Evolutionary conservation across 2,113 vertebrate species (phyloP).

Genomic region (Nycticryphes semicollaris): DNA sequence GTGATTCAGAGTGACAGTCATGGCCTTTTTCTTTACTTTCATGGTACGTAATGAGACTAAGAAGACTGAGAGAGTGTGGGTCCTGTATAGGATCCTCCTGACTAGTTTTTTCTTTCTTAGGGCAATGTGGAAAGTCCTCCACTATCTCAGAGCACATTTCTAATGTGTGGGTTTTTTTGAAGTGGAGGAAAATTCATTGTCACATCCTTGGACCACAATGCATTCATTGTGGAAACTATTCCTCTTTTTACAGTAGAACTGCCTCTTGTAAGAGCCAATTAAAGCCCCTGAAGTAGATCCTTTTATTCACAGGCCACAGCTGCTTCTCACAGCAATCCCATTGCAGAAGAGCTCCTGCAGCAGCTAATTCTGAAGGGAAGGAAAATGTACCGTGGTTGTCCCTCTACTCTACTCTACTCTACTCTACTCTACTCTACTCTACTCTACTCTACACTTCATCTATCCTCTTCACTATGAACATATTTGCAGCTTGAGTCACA

Average conservation of each 20-base stretch:
- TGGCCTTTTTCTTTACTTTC: background rate
- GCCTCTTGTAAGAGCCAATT: background rate
- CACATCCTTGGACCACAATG: background rate
- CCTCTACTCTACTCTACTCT: background rate
- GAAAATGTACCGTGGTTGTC: fast-evolving
- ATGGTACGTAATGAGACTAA: background rate
- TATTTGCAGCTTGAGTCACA: background rate
- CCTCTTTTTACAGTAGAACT: background rate
- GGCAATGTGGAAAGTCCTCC: background rate
- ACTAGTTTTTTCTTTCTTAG: background rate
- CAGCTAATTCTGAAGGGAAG: background rate
- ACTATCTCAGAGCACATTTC: background rate
- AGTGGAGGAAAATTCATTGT: background rate
- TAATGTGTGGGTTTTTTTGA: fast-evolving
- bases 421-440: background rate
- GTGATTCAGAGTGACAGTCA: background rate
- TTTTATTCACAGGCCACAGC: background rate
- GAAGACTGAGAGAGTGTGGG: background rate
- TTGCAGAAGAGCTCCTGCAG: background rate
- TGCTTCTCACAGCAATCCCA: background rate
- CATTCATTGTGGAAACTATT: background rate
- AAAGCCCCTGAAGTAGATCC: background rate
- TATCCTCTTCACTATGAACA: background rate
- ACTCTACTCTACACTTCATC: background rate
- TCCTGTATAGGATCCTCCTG: background rate